These are phyloP conservation scores for Eira barbara DNA, from an alignment of 2,113 vertebrate species.

Conservation along the genomic window DNA sequence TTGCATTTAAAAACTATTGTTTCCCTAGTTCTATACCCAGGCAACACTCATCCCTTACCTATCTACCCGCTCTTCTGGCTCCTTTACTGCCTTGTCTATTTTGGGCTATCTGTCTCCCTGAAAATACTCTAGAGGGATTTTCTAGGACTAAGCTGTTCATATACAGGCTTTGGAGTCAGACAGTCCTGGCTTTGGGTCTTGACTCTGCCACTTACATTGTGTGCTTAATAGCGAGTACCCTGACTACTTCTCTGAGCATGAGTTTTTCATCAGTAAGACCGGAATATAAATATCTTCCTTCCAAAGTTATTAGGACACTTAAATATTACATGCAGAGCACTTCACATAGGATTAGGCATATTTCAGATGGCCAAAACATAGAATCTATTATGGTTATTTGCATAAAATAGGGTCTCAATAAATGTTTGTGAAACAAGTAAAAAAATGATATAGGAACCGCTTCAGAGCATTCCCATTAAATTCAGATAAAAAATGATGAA, in stretches of 20 bases:
- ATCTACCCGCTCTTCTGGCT: accelerated
- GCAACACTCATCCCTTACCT: not conserved
- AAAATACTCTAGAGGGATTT: not conserved
- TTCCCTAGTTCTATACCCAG: not conserved
- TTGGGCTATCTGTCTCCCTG: not conserved
- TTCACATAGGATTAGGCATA: not conserved
- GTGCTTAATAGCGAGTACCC: not conserved
- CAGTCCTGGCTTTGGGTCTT: not conserved
- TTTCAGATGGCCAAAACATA: not conserved
- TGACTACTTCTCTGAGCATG: not conserved
- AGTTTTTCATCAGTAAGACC: not conserved
- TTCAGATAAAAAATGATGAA: not conserved
- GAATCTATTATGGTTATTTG: not conserved
- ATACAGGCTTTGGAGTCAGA: not conserved
- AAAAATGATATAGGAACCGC: not conserved
- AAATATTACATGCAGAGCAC: not conserved
- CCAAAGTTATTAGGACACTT: not conserved
- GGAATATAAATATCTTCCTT: not conserved
- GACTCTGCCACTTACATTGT: not conserved
- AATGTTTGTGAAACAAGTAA: not conserved
- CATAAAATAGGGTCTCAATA: not conserved
- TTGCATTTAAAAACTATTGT: not conserved
- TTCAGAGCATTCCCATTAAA: not conserved
- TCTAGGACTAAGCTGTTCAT: not conserved
- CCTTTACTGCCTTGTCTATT: not conserved